Evolutionary conservation across 2,888 invertebrate genomes (phyloP).

Genomic region (Tinea semifulvella): DNA sequence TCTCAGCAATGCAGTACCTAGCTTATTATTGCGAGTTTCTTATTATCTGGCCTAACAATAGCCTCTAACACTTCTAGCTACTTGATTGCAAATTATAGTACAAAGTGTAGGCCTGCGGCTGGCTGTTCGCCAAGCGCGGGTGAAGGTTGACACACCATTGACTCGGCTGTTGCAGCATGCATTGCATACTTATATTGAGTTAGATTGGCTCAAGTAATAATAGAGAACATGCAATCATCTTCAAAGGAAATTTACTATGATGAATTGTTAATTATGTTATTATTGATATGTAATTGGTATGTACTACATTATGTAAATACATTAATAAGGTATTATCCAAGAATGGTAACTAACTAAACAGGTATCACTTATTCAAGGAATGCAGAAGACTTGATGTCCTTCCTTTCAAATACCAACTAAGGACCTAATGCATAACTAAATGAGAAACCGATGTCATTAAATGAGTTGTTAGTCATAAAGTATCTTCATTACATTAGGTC

Average conservation of each 20-base stretch:
- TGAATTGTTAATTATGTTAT: no score
- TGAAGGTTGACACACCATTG: conserved; percentile 9
- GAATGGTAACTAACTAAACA: not conserved
- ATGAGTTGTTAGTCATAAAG: no score
- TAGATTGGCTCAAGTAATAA: not conserved
- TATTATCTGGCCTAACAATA: conserved; percentile 10
- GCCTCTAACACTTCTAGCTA: conserved; percentile 1
- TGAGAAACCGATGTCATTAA: not conserved
- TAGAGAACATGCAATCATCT: no score
- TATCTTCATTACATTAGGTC: no score
- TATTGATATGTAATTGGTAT: no score
- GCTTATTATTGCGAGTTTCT: no score
- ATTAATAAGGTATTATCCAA: not conserved
- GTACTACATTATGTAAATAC: not conserved
- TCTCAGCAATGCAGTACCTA: no score
- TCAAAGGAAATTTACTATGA: no score
- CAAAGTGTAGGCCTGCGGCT: not conserved
- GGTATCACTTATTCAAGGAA: conserved; percentile 9
- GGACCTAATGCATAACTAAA: conserved; percentile 3
- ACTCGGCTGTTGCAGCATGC: conserved; percentile 1
- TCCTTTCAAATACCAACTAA: conserved; percentile 20
- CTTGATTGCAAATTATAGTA: conserved; percentile 6
- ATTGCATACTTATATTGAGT: not conserved
- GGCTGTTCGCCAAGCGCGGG: conserved; percentile 8
- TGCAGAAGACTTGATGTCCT: conserved; percentile 18